Evolutionary conservation across 2,888 invertebrate genomes (phyloP).

Genomic region (Ganaspis brasiliensis): DNA sequence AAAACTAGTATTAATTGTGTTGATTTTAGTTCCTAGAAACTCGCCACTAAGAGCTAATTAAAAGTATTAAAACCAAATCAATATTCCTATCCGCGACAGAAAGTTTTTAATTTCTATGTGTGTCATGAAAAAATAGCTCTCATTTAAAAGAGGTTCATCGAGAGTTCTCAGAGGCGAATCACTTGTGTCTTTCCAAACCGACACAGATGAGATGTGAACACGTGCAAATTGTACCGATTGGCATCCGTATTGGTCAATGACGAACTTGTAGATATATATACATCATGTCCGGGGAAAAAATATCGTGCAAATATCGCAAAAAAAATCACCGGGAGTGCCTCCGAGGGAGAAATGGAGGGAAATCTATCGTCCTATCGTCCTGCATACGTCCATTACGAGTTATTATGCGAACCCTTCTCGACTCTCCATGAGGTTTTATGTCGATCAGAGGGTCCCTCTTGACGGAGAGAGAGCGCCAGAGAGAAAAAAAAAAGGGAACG

Average conservation of each 20-base stretch:
- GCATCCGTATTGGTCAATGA: neutral
- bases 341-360: conserved; percentile 53
- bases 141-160: neutral
- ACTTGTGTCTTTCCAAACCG: neutral
- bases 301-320: conserved; percentile 21
- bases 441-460: conserved; percentile 67
- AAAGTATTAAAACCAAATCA: no score
- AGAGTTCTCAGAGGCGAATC: neutral
- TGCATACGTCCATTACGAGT: conserved; percentile 66
- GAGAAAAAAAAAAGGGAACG: conserved; percentile 47
- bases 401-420: conserved; percentile 66
- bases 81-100: no score
- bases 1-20: no score
- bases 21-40: no score
- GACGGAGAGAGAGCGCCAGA: conserved; percentile 58
- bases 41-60: no score
- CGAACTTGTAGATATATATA: neutral
- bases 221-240: conserved; percentile 1
- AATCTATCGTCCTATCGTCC: conserved; percentile 63
- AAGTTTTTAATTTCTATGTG: neutral
- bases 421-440: conserved; percentile 69
- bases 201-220: neutral
- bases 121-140: neutral
- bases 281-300: conserved; percentile 20
- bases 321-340: conserved; percentile 24